Base-by-base conservation (phyloP, 2,113 vertebrate species). In the Nematolebias whitei region DNA sequence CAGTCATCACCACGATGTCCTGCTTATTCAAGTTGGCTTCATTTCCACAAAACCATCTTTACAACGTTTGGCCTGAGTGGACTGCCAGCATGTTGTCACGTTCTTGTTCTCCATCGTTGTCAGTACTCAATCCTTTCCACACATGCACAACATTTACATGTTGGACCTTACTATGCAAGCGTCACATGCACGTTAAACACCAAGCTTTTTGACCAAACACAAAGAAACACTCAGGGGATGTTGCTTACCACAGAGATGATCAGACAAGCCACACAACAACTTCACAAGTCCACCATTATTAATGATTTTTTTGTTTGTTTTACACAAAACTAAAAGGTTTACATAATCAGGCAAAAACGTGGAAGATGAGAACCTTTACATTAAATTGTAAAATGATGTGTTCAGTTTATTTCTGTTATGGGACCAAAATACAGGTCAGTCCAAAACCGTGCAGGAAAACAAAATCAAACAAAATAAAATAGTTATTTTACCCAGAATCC, bases 381-480 rank as follows among this genome's bases (percentile, higher is more conserved):
- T n/a, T n/a, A n/a, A n/a, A n/a, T n/a, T n/a, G n/a, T n/a, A n/a
- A n/a, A n/a, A n/a, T n/a, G n/a, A n/a, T n/a, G n/a, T n/a, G n/a
- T n/a, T n/a, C n/a, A n/a, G n/a, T n/a, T n/a, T n/a, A n/a, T n/a
- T n/a, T n/a, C n/a, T n/a, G 38, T 57, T 49, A 29, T 11, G 3
- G 49, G 3, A 49, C 1, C 15, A 35, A 1, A 12, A 29, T 4
- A 29, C 3, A 29, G 7, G 26, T 29, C 26, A n/a, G 10, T 5
- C 20, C 10, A 41, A 49, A 49, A 14, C 45, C 24, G 7, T 3
- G 15, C 0, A 29, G 19, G n/a, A 55, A 60, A 59, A 49, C 12
- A 41, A 55, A 63, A 52, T 41, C 35, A 32, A 58, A 48, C 40
- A 10, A 39, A 56, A 19, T 24, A 15, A 23, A 54, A 38, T n/a